Conservation (phyloP, 2,797 vertebrate species). For the Pantherophis vulpinus region DNA sequence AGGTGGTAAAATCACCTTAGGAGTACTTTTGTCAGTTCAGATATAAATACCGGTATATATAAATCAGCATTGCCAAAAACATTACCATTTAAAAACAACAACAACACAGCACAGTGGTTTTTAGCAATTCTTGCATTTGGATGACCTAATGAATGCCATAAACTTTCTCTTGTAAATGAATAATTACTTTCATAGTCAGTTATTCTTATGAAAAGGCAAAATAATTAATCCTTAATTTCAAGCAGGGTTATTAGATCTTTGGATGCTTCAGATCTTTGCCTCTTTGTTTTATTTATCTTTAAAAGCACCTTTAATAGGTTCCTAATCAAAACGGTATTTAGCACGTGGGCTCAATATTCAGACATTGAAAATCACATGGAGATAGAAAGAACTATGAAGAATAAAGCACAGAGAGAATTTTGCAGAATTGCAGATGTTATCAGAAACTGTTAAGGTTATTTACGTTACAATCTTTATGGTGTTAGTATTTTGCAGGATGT, state of each 20-base stretch:
- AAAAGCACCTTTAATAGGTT: background rate
- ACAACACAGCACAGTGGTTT: background rate
- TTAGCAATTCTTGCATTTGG: background rate
- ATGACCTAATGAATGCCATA: background rate
- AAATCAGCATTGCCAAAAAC: background rate
- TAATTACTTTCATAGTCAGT: background rate
- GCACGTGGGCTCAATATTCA: background rate
- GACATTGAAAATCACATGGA: background rate
- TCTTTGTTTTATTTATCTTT: background rate
- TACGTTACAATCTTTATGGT: background rate
- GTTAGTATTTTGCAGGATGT: background rate
- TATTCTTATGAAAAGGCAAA: background rate
- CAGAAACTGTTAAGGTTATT: background rate
- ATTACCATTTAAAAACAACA: background rate
- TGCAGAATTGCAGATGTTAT: background rate
- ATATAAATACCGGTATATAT: background rate
- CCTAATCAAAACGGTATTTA: background rate
- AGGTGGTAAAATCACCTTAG: background rate
- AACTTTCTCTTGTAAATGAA: background rate
- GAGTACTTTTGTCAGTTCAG: background rate
- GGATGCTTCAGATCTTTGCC: background rate
- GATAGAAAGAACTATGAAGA: background rate
- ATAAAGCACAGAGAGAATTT: background rate
- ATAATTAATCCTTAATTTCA: background rate
- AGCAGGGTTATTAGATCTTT: background rate